Percentiles rank a stretch among this genome's conserved stretches.
Conservation (phyloP, 2,113 vertebrate genomes). For the Gallinago jamesoni region DNA sequence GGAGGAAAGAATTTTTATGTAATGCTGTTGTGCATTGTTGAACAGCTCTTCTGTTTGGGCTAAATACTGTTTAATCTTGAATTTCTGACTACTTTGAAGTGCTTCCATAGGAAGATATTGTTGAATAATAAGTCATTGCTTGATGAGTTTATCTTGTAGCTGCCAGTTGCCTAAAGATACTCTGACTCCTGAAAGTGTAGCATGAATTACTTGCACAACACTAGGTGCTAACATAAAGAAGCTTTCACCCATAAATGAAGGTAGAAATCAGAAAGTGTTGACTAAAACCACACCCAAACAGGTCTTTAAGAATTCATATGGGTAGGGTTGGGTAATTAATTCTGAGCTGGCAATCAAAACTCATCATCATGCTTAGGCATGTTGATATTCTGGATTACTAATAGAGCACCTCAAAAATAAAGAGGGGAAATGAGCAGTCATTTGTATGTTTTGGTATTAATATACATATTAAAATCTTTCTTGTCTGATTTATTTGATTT, state of each 20-base stretch:
- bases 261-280: conserved; percentile 26
- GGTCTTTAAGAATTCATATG: conserved; percentile 14
- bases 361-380: conserved; percentile 40
- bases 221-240: background rate
- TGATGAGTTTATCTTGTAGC: background rate
- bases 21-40: background rate
- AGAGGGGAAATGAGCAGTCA: background rate
- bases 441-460: background rate
- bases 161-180: background rate
- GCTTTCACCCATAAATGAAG: background rate
- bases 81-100: conserved; percentile 4
- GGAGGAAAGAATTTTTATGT: background rate
- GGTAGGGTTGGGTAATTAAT: conserved; percentile 51
- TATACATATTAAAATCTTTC: background rate
- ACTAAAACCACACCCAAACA: conserved; percentile 45
- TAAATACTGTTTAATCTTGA: background rate
- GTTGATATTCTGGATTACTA: conserved; percentile 35
- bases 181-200: background rate
- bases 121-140: background rate
- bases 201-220: background rate
- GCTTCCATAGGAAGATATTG: background rate
- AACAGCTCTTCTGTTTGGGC: background rate
- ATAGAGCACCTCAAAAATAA: background rate
- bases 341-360: conserved; percentile 49
- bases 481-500: background rate